phyloP scores from a whole-genome alignment of 2,113 vertebrate genomes.

The Microtus ochrogaster region DNA sequence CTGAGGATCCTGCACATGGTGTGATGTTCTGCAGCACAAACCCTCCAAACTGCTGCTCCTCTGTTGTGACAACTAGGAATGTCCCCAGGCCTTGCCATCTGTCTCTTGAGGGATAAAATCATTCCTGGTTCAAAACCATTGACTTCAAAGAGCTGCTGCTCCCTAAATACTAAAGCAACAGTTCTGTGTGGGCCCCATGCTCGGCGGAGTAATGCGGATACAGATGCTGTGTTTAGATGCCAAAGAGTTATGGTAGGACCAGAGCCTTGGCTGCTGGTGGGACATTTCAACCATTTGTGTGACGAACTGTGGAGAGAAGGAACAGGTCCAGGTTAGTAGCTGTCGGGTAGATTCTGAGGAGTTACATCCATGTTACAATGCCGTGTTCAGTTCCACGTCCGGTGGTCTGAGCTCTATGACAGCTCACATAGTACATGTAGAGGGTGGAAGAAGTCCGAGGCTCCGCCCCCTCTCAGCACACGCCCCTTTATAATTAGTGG shows the following conservation, averaged over 20 bases:
- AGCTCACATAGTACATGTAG: neutral
- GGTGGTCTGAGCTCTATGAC: neutral
- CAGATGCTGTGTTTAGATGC: neutral
- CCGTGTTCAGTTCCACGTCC: neutral
- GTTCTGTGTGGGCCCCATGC: neutral
- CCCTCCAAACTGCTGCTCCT: neutral
- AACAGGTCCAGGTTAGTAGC: neutral
- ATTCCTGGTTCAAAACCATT: neutral
- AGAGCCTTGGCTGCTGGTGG: neutral
- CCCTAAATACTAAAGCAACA: neutral
- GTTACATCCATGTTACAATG: neutral
- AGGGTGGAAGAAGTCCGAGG: neutral
- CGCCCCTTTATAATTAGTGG: neutral
- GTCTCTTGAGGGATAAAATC: neutral
- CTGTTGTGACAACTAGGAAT: neutral
- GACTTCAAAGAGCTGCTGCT: neutral
- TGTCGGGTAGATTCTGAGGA: too few relatives aligned
- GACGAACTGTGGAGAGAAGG: rapidly evolving
- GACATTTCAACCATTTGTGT: rapidly evolving
- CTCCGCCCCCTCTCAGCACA: neutral
- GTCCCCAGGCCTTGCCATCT: neutral
- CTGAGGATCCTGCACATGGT: neutral
- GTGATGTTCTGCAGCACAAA: neutral
- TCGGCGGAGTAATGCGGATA: neutral
- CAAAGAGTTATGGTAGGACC: neutral